phyloP scores from a whole-genome alignment of 2,113 vertebrate genomes.

The Cercopithecus mona region DNA sequence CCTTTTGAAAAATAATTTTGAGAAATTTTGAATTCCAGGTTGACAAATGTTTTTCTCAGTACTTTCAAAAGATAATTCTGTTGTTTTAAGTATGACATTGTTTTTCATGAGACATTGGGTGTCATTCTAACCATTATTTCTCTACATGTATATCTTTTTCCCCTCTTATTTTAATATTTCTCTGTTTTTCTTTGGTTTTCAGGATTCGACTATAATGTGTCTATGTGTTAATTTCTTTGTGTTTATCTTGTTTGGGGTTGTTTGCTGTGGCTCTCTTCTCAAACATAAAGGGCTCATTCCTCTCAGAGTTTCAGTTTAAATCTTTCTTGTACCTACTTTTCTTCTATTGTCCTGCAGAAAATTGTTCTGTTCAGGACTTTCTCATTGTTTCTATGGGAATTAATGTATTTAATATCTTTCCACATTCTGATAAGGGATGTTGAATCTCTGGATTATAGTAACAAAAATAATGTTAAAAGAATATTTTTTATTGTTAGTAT shows the following conservation, averaged over 20 bases:
- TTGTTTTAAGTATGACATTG: neutral
- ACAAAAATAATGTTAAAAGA: neutral
- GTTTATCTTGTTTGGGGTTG: neutral
- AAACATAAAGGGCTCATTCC: neutral
- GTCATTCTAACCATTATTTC: neutral
- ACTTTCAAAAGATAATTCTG: neutral
- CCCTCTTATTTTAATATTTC: neutral
- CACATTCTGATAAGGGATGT: neutral
- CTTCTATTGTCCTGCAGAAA: neutral
- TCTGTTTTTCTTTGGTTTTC: neutral
- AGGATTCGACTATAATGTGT: neutral
- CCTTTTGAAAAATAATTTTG: neutral
- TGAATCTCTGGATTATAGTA: neutral
- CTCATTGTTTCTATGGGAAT: neutral
- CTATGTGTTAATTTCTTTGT: neutral
- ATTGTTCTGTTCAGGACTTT: neutral
- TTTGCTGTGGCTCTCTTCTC: neutral
- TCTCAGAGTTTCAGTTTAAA: neutral
- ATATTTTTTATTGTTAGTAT: neutral
- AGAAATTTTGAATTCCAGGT: neutral
- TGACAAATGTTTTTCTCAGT: neutral
- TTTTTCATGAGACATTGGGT: neutral
- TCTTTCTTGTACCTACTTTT: neutral
- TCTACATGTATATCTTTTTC: neutral
- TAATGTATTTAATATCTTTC: neutral